Evolutionary conservation across 2,113 vertebrate genomes (phyloP).

Genomic region (Amphilophus citrinellus): DNA sequence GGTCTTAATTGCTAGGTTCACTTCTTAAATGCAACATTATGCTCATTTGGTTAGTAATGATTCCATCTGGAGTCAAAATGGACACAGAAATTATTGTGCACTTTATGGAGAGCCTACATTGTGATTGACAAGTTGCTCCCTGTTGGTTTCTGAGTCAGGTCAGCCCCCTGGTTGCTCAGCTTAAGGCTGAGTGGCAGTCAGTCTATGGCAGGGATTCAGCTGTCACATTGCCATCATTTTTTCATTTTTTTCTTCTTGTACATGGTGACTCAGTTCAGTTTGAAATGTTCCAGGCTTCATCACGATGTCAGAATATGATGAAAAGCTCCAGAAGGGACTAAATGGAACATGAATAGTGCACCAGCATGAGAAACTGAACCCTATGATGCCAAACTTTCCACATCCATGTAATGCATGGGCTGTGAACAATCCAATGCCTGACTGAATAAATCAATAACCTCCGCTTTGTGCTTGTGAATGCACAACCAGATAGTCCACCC

Average conservation of each 20-base stretch:
- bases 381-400: not conserved
- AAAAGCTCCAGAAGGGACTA: not conserved
- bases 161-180: not conserved
- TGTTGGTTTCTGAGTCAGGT: not conserved
- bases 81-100: not conserved
- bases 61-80: not conserved
- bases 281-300: not conserved
- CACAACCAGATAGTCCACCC: not conserved
- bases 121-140: not conserved
- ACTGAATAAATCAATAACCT: conserved; percentile 21
- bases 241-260: conserved; percentile 6
- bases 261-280: not conserved
- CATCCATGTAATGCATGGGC: conserved; percentile 3
- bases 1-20: too few relatives aligned
- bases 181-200: not conserved
- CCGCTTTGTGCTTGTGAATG: conserved; percentile 2
- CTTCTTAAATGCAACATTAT: not conserved
- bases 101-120: not conserved
- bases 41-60: not conserved
- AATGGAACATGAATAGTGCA: not conserved
- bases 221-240: not conserved
- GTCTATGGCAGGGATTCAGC: not conserved
- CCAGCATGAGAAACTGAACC: not conserved
- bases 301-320: not conserved
- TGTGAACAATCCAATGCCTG: conserved; percentile 1